phyloP scores from a whole-genome alignment of 2,797 vertebrate genomes.

The Lutjanus argentimaculatus region DNA sequence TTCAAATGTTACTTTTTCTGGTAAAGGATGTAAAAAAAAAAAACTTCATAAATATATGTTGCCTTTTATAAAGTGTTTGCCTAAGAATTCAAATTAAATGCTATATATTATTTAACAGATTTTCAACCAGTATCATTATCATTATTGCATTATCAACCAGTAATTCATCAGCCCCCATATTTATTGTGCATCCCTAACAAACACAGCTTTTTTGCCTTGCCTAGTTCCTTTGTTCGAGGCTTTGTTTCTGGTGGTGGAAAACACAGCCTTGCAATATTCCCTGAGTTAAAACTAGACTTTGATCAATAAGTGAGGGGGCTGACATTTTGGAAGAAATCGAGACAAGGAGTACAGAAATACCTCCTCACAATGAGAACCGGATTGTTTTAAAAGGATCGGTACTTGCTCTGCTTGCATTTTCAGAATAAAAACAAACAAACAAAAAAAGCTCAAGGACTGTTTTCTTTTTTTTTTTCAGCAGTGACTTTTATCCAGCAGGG shows the following conservation, averaged over 20 bases:
- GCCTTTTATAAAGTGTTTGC: too few relatives aligned
- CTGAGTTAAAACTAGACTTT: background rate
- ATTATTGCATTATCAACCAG: too few relatives aligned
- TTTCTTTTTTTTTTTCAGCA: background rate
- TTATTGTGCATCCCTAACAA: too few relatives aligned
- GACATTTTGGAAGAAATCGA: background rate
- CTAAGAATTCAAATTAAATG: too few relatives aligned
- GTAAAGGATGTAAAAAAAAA: too few relatives aligned
- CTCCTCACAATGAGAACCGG: background rate
- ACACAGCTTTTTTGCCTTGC: background rate
- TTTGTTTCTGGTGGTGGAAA: background rate
- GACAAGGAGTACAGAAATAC: background rate
- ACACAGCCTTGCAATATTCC: background rate
- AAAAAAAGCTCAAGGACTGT: background rate
- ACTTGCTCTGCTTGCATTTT: background rate
- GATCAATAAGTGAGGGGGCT: background rate
- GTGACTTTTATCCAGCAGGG: conserved; percentile 67
- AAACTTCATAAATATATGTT: too few relatives aligned
- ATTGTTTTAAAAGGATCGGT: conserved; percentile 1
- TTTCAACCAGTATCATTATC: too few relatives aligned
- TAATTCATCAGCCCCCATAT: too few relatives aligned
- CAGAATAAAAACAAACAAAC: background rate
- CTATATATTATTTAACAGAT: too few relatives aligned
- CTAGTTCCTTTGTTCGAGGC: background rate
- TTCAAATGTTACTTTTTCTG: too few relatives aligned